These are phyloP conservation scores for Sciaenops ocellatus DNA, from an alignment of 2,797 vertebrate genomes.

Conservation along the genomic window DNA sequence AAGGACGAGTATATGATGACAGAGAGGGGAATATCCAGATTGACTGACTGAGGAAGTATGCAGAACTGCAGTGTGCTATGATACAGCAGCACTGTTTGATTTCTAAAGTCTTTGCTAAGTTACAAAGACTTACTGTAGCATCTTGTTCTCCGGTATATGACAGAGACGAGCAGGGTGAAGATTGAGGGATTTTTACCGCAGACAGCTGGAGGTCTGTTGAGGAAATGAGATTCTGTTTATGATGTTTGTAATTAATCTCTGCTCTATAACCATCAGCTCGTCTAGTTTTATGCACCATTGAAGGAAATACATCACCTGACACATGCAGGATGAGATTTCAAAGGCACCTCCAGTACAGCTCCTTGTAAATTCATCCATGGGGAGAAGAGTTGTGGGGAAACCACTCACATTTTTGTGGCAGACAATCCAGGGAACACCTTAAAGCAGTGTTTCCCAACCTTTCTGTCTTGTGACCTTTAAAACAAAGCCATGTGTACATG, in stretches of 20 bases:
- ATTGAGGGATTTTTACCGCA: constrained; percentile 18
- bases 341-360: not conserved
- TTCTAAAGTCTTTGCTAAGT: not conserved
- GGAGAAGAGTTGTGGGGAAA: not conserved
- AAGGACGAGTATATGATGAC: constrained; percentile 41
- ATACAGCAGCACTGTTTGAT: not conserved
- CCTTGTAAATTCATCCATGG: not conserved
- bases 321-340: constrained; percentile 16
- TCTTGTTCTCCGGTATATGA: not conserved
- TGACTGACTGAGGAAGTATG: not conserved
- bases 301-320: constrained; percentile 41
- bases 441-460: not conserved
- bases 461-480: not conserved
- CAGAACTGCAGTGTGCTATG: not conserved
- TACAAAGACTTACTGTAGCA: not conserved
- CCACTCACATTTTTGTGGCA: not conserved
- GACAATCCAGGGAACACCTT: not conserved
- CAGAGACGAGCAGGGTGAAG: not conserved
- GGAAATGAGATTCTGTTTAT: constrained; percentile 51
- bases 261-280: constrained; percentile 19
- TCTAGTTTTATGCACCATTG: constrained; percentile 51
- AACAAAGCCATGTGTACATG: not conserved
- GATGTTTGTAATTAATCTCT: constrained; percentile 54
- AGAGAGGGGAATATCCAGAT: constrained; percentile 29
- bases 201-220: constrained; percentile 18